A percentile compares a stretch with the other conserved stretches of the same genome.
Conservation (phyloP, 2,797 vertebrate genomes). For the Ataeniobius toweri region DNA sequence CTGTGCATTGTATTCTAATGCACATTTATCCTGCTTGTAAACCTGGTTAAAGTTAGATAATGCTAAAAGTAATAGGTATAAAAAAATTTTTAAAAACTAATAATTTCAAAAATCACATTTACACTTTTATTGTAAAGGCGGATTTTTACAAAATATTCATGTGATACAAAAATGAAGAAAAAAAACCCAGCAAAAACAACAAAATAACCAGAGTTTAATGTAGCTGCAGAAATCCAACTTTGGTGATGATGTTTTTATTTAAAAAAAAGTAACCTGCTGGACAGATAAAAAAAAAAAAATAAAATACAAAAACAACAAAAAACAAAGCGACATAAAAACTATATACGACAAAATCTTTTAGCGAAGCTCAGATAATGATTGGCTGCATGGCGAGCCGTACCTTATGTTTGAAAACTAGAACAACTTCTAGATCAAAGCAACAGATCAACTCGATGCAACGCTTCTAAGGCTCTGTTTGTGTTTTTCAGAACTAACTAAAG, state of each 20-base stretch:
- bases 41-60: neutral
- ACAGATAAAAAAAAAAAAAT: conserved; percentile 15
- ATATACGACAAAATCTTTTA: conserved; percentile 17
- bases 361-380: conserved; percentile 35
- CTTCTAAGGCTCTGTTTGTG: neutral
- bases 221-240: conserved; percentile 81
- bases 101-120: conserved; percentile 57
- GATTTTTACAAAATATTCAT: conserved; percentile 92
- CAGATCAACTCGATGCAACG: conserved; percentile 5
- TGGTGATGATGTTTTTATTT: conserved; percentile 81
- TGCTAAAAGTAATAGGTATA: neutral
- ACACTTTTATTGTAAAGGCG: conserved; percentile 89
- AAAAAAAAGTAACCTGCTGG: conserved; percentile 58
- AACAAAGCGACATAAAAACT: conserved; percentile 43
- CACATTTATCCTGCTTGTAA: neutral
- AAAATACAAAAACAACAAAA: conserved; percentile 44
- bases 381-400: conserved; percentile 6
- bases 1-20: neutral
- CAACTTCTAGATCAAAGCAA: conserved; percentile 8
- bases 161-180: conserved; percentile 77
- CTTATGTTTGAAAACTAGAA: conserved; percentile 4
- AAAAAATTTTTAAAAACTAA: neutral
- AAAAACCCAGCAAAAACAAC: conserved; percentile 22
- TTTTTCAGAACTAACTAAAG: conserved; percentile 21
- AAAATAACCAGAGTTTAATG: conserved; percentile 46